Evolutionary conservation across 2,113 vertebrate genomes (phyloP), one percentile per base, ranked within the genome.

Genomic region (Platysternon megacephalum): DNA sequence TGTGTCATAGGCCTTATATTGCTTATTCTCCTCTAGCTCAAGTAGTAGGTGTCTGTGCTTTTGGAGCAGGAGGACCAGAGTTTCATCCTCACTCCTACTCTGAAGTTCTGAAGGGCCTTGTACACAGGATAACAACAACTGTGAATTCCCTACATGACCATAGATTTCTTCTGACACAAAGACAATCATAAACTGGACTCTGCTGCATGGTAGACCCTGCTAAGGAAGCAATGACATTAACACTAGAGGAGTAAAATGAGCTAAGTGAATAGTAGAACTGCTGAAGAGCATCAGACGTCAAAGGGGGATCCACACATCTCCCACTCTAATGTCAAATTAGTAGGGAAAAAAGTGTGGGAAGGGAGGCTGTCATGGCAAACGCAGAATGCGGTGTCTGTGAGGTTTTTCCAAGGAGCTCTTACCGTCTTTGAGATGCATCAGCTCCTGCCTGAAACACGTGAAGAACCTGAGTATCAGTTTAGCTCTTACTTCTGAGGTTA

Each of bases 401-500:
- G 85, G 80, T 97, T 97, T 96, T 88, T 87, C 91, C 61, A 97
- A 96, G 91, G 89, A 93, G 91, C 79, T 96, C 91, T 97, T 87
- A 92, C 90, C 89, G 94, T 68, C 90, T 88, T 87, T 65, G 85
- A 89, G 94, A 85, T 96, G 93, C 91, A 98, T 96, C 96, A 97
- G 91, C 6, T 86, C 94, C 96, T 97, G 96, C 94, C 84, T 94
- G 82, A 76, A 96, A 98, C 95, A 97, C 2, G 28, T 97, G 95
- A 97, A 98, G 88, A 49, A 92, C 96, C 97, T 95, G 92, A 96
- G 91, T 94, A 97, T 98, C 97, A 98, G 91, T 97, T 98, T 97
- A 97, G 94, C 91, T 97, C 81, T 95, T 93, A 84, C 92, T 97
- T 97, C 97, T 96, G 88, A 97, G 96, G 97, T 98, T 98, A 98